Percentiles rank a stretch among this genome's conserved stretches.
Conservation (phyloP, 2,888 invertebrate genomes). For the Hirtodrosophila cameraria region DNA sequence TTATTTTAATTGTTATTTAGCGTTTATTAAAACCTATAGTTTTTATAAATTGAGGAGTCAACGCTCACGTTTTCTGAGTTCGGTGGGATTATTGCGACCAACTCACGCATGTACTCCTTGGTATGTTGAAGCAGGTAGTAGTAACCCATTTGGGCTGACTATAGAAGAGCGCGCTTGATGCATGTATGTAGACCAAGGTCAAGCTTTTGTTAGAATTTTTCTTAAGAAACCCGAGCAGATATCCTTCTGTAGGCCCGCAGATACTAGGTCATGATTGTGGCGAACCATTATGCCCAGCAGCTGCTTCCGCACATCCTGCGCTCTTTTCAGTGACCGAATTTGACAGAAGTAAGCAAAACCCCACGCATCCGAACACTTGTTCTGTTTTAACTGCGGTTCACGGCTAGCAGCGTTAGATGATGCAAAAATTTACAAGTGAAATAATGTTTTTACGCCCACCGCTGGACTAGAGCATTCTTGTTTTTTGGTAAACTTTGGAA, state of each 20-base stretch:
- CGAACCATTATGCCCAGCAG: constrained; percentile 98
- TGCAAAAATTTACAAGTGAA: constrained; percentile 1
- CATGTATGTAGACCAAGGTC: constrained; percentile 99
- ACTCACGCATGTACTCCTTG: constrained; percentile 99
- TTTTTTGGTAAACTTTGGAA: too few relatives aligned
- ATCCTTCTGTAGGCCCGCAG: constrained; percentile 98
- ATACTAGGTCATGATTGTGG: constrained; percentile 97
- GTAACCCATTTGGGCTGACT: constrained; percentile 99
- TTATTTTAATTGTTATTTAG: constrained; percentile 50
- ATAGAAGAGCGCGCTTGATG: constrained; percentile 98
- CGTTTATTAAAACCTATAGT: constrained; percentile 30
- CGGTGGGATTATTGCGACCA: constrained; percentile 99
- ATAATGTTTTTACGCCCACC: too few relatives aligned
- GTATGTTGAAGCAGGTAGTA: constrained; percentile 99
- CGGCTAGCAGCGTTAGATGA: constrained; percentile 97
- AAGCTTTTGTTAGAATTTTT: constrained; percentile 99
- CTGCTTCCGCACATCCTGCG: constrained; percentile 99
- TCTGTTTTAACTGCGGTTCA: constrained; percentile 99
- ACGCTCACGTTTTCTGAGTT: constrained; percentile 98
- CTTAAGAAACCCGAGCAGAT: constrained; percentile 99
- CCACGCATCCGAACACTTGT: constrained; percentile 99
- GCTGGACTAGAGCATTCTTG: too few relatives aligned
- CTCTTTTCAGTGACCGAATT: constrained; percentile 96
- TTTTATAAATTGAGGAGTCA: constrained; percentile 93
- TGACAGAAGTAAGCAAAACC: constrained; percentile 99